phyloP scores from a whole-genome alignment of 2,797 vertebrate species.

The Catamblyrhynchus diadema region DNA sequence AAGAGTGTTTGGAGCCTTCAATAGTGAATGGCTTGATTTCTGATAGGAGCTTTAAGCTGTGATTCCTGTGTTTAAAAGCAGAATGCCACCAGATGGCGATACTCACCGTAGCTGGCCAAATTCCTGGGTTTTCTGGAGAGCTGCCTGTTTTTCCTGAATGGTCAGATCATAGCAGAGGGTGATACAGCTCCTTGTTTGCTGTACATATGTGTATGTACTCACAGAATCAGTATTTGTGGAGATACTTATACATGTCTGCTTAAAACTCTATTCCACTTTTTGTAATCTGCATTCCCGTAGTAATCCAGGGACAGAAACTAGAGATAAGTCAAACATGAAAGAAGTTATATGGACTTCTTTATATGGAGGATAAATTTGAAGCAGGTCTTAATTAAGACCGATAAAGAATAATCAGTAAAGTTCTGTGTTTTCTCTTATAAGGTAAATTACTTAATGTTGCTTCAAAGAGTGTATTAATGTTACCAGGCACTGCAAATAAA shows the following conservation, averaged over 20 bases:
- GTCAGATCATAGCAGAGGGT: background rate
- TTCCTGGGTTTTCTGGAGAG: background rate
- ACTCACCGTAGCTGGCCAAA: background rate
- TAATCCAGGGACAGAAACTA: background rate
- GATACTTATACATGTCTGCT: background rate
- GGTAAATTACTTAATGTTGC: background rate
- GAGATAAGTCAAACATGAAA: background rate
- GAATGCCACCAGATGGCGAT: background rate
- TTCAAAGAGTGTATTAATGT: background rate
- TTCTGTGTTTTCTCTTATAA: background rate
- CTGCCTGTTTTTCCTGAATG: accelerated
- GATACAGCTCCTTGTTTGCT: background rate
- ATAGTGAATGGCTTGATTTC: accelerated
- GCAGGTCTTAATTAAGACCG: background rate
- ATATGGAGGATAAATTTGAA: background rate
- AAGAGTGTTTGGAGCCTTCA: background rate
- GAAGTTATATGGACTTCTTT: background rate
- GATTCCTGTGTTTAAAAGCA: background rate
- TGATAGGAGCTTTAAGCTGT: background rate
- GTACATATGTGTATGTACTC: background rate
- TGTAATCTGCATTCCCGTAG: background rate
- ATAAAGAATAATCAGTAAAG: background rate
- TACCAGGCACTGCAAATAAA: background rate
- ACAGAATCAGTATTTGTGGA: background rate
- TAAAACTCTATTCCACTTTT: background rate